Percentiles rank a stretch among this genome's conserved stretches.
These are phyloP conservation scores for Diaprepes abbreviatus DNA, from an alignment of 2,888 invertebrate genomes.

Conservation along the genomic window DNA sequence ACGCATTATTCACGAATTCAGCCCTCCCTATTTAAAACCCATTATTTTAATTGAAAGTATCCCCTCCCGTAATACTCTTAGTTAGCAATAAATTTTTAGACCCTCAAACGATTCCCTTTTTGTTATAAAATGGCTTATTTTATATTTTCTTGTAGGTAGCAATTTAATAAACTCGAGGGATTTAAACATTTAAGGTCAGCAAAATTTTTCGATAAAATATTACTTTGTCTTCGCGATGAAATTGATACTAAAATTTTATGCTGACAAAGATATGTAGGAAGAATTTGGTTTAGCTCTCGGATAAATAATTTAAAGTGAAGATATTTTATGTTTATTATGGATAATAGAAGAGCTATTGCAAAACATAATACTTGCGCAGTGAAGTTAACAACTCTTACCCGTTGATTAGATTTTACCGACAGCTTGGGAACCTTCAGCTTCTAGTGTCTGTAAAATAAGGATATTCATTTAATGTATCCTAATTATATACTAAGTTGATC, in stretches of 20 bases:
- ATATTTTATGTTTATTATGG: no score
- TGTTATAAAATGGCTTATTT: constrained; percentile 38
- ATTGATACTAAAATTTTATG: constrained; percentile 40
- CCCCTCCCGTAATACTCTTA: not conserved
- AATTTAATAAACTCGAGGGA: constrained; percentile 31
- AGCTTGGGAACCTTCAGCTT: no score
- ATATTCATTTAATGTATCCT: no score
- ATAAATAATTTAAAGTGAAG: not conserved
- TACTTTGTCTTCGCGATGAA: constrained; percentile 23
- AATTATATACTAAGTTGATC: no score
- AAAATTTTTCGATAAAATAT: constrained; percentile 43
- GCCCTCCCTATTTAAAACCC: no score
- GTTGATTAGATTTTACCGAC: no score
- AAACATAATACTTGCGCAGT: no score
- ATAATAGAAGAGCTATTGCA: no score
- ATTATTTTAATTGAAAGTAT: no score
- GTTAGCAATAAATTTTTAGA: constrained; percentile 22
- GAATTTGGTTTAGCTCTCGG: not conserved
- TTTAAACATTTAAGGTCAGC: constrained; percentile 41
- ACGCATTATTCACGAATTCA: no score
- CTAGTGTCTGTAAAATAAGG: no score
- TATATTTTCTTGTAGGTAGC: constrained; percentile 39
- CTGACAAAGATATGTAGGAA: constrained; percentile 24
- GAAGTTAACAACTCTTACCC: no score
- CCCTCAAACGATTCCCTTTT: constrained; percentile 11